Base-by-base conservation (phyloP, 2,888 invertebrate species). In the Glyphotaelius pellucidus region DNA sequence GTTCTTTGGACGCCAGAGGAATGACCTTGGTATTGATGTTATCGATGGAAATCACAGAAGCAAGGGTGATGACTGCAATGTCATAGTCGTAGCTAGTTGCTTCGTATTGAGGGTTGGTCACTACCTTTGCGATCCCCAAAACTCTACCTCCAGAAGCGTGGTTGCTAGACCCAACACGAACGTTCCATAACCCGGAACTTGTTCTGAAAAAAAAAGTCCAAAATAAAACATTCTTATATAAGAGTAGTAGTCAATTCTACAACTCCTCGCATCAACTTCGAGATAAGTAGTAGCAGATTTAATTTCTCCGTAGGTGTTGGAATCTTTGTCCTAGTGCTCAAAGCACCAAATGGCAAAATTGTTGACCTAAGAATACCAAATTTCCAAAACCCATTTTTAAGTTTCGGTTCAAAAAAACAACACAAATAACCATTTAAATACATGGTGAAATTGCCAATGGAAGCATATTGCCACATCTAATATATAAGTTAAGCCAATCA, bases 131-230 rank as follows among this genome's bases (percentile, higher is more conserved):
- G 14, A 67, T n/a, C 2, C 14, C 47, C 7, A 25, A 3, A 14
- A 47, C 25, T 19, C 12, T 52, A 32, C 90, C 90, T 32, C 90
- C 90, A 11, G 90, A 31, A 9, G 83, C 35, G 52, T 38, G 47
- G n/a, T 31, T 25, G 86, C n/a, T 42, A 0, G 95, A 92, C 25
- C 92, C 92, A 31, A 90, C 92, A 25, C 92, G 89, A 35, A 91
- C 42, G n/a, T 32, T 90, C 92, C 90, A 91, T 67, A 67, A 67
- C 7, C 67, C 67, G 5, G 67, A 67, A n/a, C 67, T 25, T 2
- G 25, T 67, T n/a, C 67, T 67, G 25, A 25, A 67, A 67, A 4
- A 25, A 7, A 2, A n/a, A n/a, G 25, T n/a, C 9, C 1, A 67
- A 25, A 67, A 25, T 67, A 67, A 7, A 67, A 25, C 67, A 25